Percentiles rank a stretch among this genome's conserved stretches.
phyloP scores from a whole-genome alignment of 1,140 invertebrate genomes.

The Nixonia krombeini region DNA sequence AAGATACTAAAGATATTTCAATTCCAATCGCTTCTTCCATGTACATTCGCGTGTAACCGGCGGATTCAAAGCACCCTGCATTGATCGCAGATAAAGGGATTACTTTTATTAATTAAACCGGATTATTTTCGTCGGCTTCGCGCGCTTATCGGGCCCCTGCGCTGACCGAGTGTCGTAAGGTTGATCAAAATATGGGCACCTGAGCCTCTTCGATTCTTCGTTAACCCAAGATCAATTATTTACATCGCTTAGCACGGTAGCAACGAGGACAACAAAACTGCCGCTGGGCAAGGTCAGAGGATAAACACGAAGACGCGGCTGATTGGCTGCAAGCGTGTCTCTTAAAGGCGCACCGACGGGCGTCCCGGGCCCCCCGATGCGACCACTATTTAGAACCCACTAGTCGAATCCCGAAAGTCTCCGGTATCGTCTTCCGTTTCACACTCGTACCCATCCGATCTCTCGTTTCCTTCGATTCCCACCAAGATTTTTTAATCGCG shows the following conservation, averaged over 20 bases:
- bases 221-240: too few relatives aligned
- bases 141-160: too few relatives aligned
- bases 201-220: too few relatives aligned
- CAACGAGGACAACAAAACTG: conserved; percentile 46
- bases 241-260: too few relatives aligned
- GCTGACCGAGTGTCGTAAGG: too few relatives aligned
- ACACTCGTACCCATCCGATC: not conserved
- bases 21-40: conserved; percentile 28
- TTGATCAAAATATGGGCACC: too few relatives aligned
- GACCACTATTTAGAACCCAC: conserved; percentile 38
- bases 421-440: conserved; percentile 35
- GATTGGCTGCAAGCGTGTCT: conserved; percentile 17
- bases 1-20: conserved; percentile 47
- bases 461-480: not conserved
- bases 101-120: too few relatives aligned
- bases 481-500: too few relatives aligned
- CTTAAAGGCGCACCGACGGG: conserved; percentile 34
- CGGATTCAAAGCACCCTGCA: too few relatives aligned
- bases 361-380: conserved; percentile 32
- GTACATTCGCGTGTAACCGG: too few relatives aligned
- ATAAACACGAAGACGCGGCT: conserved; percentile 27
- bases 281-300: conserved; percentile 28
- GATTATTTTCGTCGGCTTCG: too few relatives aligned
- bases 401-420: conserved; percentile 31
- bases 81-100: too few relatives aligned